These are phyloP conservation scores for Drosophila suzukii DNA, from an alignment of 1,140 invertebrate species.

Conservation along the genomic window DNA sequence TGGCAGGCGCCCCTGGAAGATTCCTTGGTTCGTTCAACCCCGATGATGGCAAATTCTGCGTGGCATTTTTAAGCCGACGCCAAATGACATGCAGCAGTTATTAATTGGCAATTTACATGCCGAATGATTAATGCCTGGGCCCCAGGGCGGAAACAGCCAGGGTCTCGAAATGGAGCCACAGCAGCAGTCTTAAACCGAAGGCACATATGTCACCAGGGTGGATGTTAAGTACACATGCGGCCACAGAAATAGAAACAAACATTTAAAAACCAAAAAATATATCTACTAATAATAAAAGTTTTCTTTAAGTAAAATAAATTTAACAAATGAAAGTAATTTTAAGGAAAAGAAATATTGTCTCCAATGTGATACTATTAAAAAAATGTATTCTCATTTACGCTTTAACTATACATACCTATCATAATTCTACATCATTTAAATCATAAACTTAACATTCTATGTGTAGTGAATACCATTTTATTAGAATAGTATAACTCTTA, in stretches of 20 bases:
- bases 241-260: not conserved
- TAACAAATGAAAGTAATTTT: too few relatives aligned
- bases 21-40: slow-evolving; percentile 54
- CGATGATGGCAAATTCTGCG: slow-evolving; percentile 53
- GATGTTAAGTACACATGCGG: slow-evolving; percentile 6
- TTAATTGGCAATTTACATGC: slow-evolving; percentile 84
- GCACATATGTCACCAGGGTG: slow-evolving; percentile 66
- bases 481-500: too few relatives aligned
- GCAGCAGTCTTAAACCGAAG: slow-evolving; percentile 59
- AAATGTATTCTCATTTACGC: too few relatives aligned
- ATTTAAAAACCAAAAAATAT: not conserved
- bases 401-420: too few relatives aligned
- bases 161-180: slow-evolving; percentile 67
- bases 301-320: too few relatives aligned
- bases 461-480: too few relatives aligned
- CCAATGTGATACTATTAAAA: too few relatives aligned
- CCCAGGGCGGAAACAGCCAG: slow-evolving; percentile 60
- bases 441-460: too few relatives aligned
- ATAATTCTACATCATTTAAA: too few relatives aligned
- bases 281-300: too few relatives aligned
- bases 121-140: slow-evolving; percentile 77
- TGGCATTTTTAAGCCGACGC: slow-evolving; percentile 71
- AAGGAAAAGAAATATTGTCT: too few relatives aligned
- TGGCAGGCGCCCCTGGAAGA: slow-evolving; percentile 52
- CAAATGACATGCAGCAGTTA: slow-evolving; percentile 83